These are phyloP conservation scores for Penaeus japonicus DNA, from an alignment of 1,140 invertebrate species.

Conservation along the genomic window DNA sequence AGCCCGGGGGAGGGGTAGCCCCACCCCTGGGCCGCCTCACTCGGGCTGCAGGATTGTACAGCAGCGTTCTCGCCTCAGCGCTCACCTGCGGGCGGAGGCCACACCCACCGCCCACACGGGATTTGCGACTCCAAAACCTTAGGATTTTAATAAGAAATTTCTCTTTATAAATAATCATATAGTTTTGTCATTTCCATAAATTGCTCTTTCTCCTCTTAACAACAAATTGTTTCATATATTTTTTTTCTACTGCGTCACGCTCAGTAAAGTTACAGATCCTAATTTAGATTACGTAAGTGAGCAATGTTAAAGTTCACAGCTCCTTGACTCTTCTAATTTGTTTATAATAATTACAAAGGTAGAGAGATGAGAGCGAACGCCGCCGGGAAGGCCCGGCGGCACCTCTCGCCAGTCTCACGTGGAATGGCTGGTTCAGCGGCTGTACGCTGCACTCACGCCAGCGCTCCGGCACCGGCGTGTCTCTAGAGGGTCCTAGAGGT, in stretches of 20 bases:
- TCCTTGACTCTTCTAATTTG: slow-evolving; percentile 34
- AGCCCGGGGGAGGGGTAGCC: neutral
- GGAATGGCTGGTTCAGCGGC: slow-evolving; percentile 36
- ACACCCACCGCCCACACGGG: slow-evolving; percentile 27
- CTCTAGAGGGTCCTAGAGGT: slow-evolving; percentile 38
- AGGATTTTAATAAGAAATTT: neutral
- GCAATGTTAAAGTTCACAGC: slow-evolving; percentile 41
- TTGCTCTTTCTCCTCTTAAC: neutral
- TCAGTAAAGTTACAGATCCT: slow-evolving; percentile 37
- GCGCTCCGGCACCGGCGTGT: slow-evolving; percentile 31
- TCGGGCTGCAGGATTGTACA: too few relatives aligned
- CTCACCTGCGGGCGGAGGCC: neutral
- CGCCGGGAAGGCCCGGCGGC: slow-evolving; percentile 15
- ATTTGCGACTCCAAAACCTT: slow-evolving; percentile 46
- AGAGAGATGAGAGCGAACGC: slow-evolving; percentile 20
- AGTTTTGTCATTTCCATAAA: neutral
- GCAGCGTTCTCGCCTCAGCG: too few relatives aligned
- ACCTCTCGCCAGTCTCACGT: slow-evolving; percentile 31
- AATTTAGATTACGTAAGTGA: slow-evolving; percentile 37
- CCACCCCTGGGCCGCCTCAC: neutral
- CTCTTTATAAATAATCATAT: neutral
- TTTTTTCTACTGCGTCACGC: slow-evolving; percentile 41
- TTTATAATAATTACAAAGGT: slow-evolving; percentile 14
- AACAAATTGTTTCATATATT: neutral
- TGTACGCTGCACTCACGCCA: slow-evolving; percentile 39